Evolutionary conservation across 2,888 invertebrate species (phyloP), one percentile per base, ranked within the genome.

Genomic region (Netelia inedita): DNA sequence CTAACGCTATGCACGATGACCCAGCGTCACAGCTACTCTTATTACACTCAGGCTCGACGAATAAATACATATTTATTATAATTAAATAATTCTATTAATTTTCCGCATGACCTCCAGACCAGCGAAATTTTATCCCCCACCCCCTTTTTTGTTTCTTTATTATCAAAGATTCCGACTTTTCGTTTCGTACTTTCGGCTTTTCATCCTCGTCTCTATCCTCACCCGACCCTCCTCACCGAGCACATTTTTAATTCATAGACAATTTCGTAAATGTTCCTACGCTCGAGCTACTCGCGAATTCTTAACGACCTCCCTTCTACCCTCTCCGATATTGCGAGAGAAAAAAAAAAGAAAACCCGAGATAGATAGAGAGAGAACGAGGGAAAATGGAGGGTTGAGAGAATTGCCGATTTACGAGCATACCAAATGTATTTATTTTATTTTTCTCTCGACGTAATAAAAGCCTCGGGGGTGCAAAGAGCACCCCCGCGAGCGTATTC

Each of bases 1-100:
- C 55, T 43, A 78, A 63, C 76, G 59, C 21, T 61, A n/a, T 71
- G 61, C 81, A 66, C 85, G 69, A 76, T 50, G 82, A 83, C 61
- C 79, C 69, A 55, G 74, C 55, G 55, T 35, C 35, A 35, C 35
- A 35, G 35, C 35, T 35, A 1, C 35, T 35, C 35, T 35, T 35
- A 35, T 35, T 35, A 6, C 35, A 8, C 35, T 35, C 35, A 35
- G 0, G 35, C 6, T 35, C 35, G 0, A 5, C 35, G 6, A 35
- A 35, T 35, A 35, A 5, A 35, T 35, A 35, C 5, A 6, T 6
- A 35, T 35, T 35, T 35, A 1, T 35, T 35, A 35, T 35, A 35
- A 35, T 35, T 35, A 35, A 35, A 35, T 35, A 35, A 35, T 35
- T 35, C 35, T 35, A 35, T 35, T 35, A 35, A 35, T 35, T 35